Percentiles rank a stretch among this genome's conserved stretches.
Evolutionary conservation across 1,140 invertebrate genomes (phyloP).

Genomic region (Pomacea maculata): DNA sequence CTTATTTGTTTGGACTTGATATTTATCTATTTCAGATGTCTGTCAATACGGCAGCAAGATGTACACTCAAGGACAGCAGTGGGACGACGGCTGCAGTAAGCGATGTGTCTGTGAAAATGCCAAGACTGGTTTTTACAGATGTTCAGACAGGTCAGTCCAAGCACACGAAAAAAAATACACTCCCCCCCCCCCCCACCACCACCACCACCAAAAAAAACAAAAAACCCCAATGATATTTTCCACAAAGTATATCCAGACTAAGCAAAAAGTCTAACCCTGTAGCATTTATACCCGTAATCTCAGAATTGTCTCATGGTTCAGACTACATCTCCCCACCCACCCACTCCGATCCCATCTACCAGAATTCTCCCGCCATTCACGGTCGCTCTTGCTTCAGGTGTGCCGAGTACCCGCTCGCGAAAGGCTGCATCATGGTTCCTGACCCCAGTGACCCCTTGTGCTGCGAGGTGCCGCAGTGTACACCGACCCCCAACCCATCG

Average conservation of each 20-base stretch:
- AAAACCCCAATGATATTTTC: not conserved
- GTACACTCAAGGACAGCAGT: constrained; percentile 40
- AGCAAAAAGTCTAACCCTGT: not conserved
- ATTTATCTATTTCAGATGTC: constrained; percentile 8
- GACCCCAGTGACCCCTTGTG: constrained; percentile 49
- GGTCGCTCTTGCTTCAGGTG: constrained; percentile 26
- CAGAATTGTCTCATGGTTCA: not conserved
- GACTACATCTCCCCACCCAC: not conserved
- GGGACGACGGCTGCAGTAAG: constrained; percentile 42
- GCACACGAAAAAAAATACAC: not conserved
- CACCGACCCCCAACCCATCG: constrained; percentile 27
- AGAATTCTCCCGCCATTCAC: not conserved
- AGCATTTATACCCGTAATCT: not conserved
- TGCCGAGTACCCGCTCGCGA: constrained; percentile 34
- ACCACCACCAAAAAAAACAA: no score
- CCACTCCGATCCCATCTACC: not conserved
- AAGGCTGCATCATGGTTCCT: constrained; percentile 38
- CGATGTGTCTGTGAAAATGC: constrained; percentile 42
- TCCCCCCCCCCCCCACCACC: not conserved
- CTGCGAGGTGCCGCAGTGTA: constrained; percentile 45
- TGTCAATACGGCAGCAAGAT: constrained; percentile 36
- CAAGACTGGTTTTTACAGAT: constrained; percentile 35
- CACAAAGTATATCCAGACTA: not conserved
- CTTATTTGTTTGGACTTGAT: no score
- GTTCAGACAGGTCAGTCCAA: constrained; percentile 34